Base-by-base conservation (phyloP, 2,113 vertebrate genomes). In the Murina feae region DNA sequence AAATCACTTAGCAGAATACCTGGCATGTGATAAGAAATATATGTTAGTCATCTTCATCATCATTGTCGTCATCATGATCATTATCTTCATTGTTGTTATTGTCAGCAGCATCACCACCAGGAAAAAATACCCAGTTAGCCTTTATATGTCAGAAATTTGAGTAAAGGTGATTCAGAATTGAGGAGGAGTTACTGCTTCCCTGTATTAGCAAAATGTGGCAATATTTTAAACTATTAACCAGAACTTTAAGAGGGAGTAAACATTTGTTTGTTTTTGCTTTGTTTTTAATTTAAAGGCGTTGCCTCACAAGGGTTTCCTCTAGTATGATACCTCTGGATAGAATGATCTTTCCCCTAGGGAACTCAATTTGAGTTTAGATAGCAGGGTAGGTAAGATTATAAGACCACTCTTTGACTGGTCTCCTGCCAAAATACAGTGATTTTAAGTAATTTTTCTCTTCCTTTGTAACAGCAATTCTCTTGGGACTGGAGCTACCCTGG, bases 341-440 rank as follows among this genome's bases (percentile, higher is more conserved):
- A 93, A 78, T 20, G n/a, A 60, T 60, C 75, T 69, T 85, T 14
- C n/a, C 83, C 65, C 11, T 69, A 23, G 78, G 89, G 79, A 90
- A 91, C 51, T 81, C 44, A 90, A 80, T 89, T 80, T 76, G 53
- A 94, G 51, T 76, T 95, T 94, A 84, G 69, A 95, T 35, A 85
- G 32, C 49, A 63, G 30, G 5, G 72, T 60, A 60, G 30, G 39
- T 65, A 80, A 89, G 37, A 84, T 23, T 9, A 32, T 71, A 76
- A 84, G 60, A 75, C 42, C 66, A 86, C 75, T 74, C 75, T 96
- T 85, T 39, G 66, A 89, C 58, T 71, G 69, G 39, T 13, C 37
- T 91, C 58, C 94, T 89, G 39, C 71, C 65, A 93, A 96, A 37
- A 90, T 30, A 75, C 30, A 89, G 71, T 63, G 78, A 53, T 47